A percentile compares a stretch with the other conserved stretches of the same genome.
phyloP scores from a whole-genome alignment of 1,140 invertebrate genomes.

The Drosophila kikkawai region DNA sequence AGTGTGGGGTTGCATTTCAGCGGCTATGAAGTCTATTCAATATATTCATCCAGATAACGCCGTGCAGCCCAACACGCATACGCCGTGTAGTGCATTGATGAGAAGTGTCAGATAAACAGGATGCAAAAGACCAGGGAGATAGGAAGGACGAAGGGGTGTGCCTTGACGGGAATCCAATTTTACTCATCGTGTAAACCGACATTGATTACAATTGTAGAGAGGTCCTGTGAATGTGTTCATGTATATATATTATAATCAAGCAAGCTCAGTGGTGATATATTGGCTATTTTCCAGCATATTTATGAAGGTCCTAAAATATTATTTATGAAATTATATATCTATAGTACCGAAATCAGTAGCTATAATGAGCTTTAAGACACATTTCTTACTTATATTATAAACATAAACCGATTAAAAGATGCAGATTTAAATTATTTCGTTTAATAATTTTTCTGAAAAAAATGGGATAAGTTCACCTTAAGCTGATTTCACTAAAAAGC shows the following conservation, averaged over 20 bases:
- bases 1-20: constrained; percentile 3
- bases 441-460: too few species aligned
- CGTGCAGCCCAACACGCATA: constrained; percentile 50
- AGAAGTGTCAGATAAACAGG: constrained; percentile 43
- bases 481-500: too few species aligned
- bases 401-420: too few species aligned
- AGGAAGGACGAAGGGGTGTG: background rate
- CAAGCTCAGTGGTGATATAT: background rate
- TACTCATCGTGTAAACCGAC: constrained; percentile 37
- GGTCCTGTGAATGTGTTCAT: constrained; percentile 36
- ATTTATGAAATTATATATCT: background rate
- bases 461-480: too few species aligned
- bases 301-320: background rate
- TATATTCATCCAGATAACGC: constrained; percentile 57
- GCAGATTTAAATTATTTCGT: too few species aligned
- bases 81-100: constrained; percentile 57
- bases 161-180: constrained; percentile 41
- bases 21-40: constrained; percentile 60
- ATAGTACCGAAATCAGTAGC: background rate
- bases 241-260: constrained; percentile 25
- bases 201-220: constrained; percentile 24
- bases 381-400: too few species aligned
- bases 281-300: background rate
- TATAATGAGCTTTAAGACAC: too few species aligned
- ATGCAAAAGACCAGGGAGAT: background rate